Evolutionary conservation across 2,113 vertebrate species (phyloP).

Genomic region (Myrmophylax atrothorax): DNA sequence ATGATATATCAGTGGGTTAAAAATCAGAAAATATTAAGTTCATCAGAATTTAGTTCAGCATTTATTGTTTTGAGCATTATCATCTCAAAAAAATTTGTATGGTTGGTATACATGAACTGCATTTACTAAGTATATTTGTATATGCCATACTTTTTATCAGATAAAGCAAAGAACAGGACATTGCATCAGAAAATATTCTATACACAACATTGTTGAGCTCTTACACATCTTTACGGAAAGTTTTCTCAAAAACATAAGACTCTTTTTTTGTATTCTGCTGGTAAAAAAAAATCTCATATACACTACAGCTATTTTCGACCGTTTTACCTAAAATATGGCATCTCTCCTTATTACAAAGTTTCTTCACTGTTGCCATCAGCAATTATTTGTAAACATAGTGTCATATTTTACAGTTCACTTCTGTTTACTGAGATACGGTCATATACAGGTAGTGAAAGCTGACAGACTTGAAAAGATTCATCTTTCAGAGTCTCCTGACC

Average conservation of each 20-base stretch:
- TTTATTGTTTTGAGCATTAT: neutral
- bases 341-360: neutral
- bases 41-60: neutral
- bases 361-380: neutral
- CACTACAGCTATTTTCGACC: neutral
- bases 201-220: neutral
- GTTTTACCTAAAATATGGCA: neutral
- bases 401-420: neutral
- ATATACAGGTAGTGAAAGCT: neutral
- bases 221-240: neutral
- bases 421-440: neutral
- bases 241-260: neutral
- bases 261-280: neutral
- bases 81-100: neutral
- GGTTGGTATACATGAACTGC: neutral
- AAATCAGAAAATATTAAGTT: neutral
- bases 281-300: neutral
- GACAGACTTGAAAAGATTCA: neutral
- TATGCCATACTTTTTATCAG: neutral
- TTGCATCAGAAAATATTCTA: neutral
- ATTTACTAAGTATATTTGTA: neutral
- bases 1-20: neutral
- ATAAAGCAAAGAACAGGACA: neutral
- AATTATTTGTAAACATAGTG: neutral
- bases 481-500: neutral